Evolutionary conservation across 1,140 invertebrate species (phyloP).

Genomic region (Psix sp.): DNA sequence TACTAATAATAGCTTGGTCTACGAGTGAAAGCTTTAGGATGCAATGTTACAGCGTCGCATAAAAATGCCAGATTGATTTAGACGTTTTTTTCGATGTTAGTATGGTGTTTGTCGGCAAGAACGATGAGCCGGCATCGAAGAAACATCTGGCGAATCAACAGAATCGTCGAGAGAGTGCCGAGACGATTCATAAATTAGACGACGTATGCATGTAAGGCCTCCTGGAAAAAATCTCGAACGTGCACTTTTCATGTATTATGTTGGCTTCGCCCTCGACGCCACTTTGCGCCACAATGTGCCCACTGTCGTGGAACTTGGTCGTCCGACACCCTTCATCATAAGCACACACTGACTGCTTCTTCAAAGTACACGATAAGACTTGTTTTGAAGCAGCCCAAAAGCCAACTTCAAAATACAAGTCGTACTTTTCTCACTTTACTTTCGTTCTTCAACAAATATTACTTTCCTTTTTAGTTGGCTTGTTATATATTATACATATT

Average conservation of each 20-base stretch:
- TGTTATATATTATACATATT: too few species aligned
- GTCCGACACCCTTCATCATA: constrained; percentile 43
- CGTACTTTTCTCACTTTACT: too few species aligned
- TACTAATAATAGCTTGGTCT: too few species aligned
- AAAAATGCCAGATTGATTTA: too few species aligned
- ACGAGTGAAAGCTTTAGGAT: too few species aligned
- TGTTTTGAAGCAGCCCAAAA: constrained; percentile 30
- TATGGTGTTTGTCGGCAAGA: too few species aligned
- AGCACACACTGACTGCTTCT: constrained; percentile 25
- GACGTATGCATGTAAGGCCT: constrained; percentile 16
- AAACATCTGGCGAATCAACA: constrained; percentile 22
- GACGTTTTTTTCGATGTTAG: too few species aligned
- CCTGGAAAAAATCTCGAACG: constrained; percentile 41
- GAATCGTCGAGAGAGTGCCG: constrained; percentile 6
- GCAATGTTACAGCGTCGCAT: too few species aligned
- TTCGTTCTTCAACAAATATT: too few species aligned
- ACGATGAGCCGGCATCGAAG: too few species aligned
- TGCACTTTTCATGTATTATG: constrained; percentile 48
- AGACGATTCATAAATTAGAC: constrained; percentile 40
- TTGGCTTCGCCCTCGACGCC: constrained; percentile 37
- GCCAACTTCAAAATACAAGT: not conserved
- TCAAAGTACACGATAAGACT: constrained; percentile 48
- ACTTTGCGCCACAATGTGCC: constrained; percentile 49
- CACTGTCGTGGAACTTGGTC: constrained; percentile 50
- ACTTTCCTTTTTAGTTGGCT: too few species aligned